Base-by-base conservation (phyloP, 2,797 vertebrate species). In the Hipposideros larvatus region DNA sequence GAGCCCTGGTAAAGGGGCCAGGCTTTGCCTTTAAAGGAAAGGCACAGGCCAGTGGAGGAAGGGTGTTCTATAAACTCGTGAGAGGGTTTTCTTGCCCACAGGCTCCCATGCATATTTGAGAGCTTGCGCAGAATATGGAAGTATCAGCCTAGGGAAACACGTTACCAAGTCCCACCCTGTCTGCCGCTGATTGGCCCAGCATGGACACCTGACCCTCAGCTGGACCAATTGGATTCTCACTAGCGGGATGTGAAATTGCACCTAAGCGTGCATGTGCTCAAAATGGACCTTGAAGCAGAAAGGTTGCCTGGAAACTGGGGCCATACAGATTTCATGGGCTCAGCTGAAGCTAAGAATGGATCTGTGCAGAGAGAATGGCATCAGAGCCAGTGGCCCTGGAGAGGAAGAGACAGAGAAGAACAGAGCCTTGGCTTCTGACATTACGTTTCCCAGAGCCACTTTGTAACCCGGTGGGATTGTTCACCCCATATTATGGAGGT, bases 31-130 rank as follows among this genome's bases (percentile, higher is more conserved):
- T 41, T 4, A 19, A 55, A 28, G 59, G 22, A 65, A 82, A 37
- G 21, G 5, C 28, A n/a, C 41, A 43, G 16, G 28, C 46, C 4
- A 2, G 68, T 31, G 77, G 24, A 46, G n/a, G 21, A 71, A 79
- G 92, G 48, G 43, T 80, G 94, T 57, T 31, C 78, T 22, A 11
- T 85, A n/a, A 55, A 59, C 2, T 2, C 59, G 7, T 0, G 0
- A 3, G 0, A 55, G 46, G 21, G 1, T 66, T 78, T 28, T 1
- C 13, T 2, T 1, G 3, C 11, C 21, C 0, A 1, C 16, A 24
- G n/a, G n/a, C 2, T 31, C n/a, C 14, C 0, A 0, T 0, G 4
- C 26, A 28, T 26, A 24, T 59, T 18, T 14, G n/a, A 73, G 71
- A 82, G 61, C 34, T 24, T 24, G 7, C 2, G 1, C 1, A 19